phyloP scores from a whole-genome alignment of 2,888 invertebrate species.

The Aphodius sticticus region DNA sequence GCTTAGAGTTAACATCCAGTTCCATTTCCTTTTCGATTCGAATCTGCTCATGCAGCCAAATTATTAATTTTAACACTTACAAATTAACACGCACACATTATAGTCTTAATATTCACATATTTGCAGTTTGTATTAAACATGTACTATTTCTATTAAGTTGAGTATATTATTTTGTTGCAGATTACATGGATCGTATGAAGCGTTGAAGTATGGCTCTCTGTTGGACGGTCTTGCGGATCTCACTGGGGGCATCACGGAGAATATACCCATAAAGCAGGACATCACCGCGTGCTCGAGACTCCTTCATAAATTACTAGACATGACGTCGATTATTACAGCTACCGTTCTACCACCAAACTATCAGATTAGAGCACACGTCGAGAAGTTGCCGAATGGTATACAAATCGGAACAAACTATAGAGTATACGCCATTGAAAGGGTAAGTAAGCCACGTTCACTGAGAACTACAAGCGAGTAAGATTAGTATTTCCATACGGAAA shows the following conservation, averaged over 20 bases:
- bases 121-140: background rate
- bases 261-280: slow-evolving; percentile 75
- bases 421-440: slow-evolving; percentile 76
- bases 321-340: slow-evolving; percentile 86
- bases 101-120: no score
- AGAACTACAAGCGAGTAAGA: no score
- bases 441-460: slow-evolving; percentile 54
- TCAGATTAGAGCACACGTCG: slow-evolving; percentile 57
- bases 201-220: slow-evolving; percentile 89
- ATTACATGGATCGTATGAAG: slow-evolving; percentile 92
- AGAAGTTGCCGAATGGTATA: slow-evolving; percentile 72
- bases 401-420: slow-evolving; percentile 83
- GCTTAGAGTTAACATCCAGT: no score
- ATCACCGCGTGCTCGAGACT: slow-evolving; percentile 72
- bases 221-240: slow-evolving; percentile 88
- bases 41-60: no score
- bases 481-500: slow-evolving; percentile 7
- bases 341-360: slow-evolving; percentile 67
- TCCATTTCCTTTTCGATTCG: no score
- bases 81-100: no score
- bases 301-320: slow-evolving; percentile 75
- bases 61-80: no score
- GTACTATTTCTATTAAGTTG: background rate
- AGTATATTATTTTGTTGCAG: slow-evolving; percentile 60
- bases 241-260: slow-evolving; percentile 89